A percentile compares a stretch with the other conserved stretches of the same genome.
These are phyloP conservation scores for Drosophila melanocephala DNA, from an alignment of 2,888 invertebrate species.

Conservation along the genomic window DNA sequence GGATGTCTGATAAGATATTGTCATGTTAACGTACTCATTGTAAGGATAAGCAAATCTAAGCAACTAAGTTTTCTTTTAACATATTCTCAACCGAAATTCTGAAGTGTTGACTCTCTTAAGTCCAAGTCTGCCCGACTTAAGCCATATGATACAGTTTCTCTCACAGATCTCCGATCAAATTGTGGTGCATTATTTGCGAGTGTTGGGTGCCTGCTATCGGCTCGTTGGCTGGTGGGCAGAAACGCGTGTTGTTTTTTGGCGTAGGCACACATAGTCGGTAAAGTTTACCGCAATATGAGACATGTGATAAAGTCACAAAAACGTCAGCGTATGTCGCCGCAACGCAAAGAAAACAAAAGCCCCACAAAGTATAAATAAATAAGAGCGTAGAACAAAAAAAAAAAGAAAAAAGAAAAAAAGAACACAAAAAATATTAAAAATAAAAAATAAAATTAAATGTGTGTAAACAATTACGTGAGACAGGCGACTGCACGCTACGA, in stretches of 20 bases:
- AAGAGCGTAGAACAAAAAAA: slow-evolving; percentile 34
- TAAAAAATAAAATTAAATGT: slow-evolving; percentile 57
- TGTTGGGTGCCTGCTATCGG: not conserved
- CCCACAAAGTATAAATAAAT: slow-evolving; percentile 68
- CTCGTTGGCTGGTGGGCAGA: not conserved
- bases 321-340: slow-evolving; percentile 72
- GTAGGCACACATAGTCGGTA: slow-evolving; percentile 36
- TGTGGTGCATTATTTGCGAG: slow-evolving; percentile 13
- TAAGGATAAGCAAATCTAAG: not conserved
- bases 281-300: slow-evolving; percentile 77
- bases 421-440: slow-evolving; percentile 33
- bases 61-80: not conserved
- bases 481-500: slow-evolving; percentile 49
- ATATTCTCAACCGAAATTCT: not conserved
- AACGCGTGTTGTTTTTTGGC: not conserved
- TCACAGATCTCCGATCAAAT: slow-evolving; percentile 6
- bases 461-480: slow-evolving; percentile 80
- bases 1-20: slow-evolving; percentile 17
- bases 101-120: slow-evolving; percentile 1
- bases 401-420: slow-evolving; percentile 39
- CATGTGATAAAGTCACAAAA: slow-evolving; percentile 82
- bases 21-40: not conserved
- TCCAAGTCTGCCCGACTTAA: not conserved
- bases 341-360: slow-evolving; percentile 78
- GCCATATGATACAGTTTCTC: not conserved